phyloP scores from a whole-genome alignment of 2,797 vertebrate species.

The Merluccius polli region DNA sequence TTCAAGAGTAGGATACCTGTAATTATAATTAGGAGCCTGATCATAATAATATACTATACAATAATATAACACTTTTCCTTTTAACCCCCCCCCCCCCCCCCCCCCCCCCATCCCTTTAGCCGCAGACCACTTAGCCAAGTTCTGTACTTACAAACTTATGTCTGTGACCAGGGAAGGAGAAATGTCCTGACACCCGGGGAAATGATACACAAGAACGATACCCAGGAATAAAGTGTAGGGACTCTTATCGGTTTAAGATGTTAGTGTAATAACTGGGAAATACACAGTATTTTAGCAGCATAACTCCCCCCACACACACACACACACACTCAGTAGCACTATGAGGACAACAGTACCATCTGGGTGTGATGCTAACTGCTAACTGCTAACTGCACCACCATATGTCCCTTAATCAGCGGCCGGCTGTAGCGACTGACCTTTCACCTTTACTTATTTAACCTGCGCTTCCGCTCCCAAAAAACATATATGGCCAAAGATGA shows the following conservation, averaged over 20 bases:
- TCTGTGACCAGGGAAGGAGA: background rate
- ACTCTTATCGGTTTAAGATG: conserved; percentile 41
- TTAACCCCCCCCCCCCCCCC: too few relatives aligned
- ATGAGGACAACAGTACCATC: conserved; percentile 10
- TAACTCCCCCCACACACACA: background rate
- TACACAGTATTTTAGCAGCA: background rate
- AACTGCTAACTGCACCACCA: background rate
- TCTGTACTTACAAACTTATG: too few relatives aligned
- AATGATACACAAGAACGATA: background rate
- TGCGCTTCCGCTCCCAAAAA: conserved; percentile 3
- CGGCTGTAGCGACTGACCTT: conserved; percentile 8
- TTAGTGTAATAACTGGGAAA: conserved; percentile 52
- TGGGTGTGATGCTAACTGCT: background rate
- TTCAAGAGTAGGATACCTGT: background rate
- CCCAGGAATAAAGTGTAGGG: background rate
- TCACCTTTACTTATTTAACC: conserved; percentile 28
- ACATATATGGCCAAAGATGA: background rate
- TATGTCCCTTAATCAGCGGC: conserved; percentile 25
- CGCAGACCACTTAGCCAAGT: background rate
- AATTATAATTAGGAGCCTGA: background rate
- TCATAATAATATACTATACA: background rate
- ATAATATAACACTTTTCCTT: background rate
- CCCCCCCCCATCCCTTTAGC: too few relatives aligned
- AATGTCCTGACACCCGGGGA: background rate
- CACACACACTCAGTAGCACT: background rate